Evolutionary conservation across 2,888 invertebrate species (phyloP), one percentile per base, ranked within the genome.

Genomic region (Caenorhabditis afra): DNA sequence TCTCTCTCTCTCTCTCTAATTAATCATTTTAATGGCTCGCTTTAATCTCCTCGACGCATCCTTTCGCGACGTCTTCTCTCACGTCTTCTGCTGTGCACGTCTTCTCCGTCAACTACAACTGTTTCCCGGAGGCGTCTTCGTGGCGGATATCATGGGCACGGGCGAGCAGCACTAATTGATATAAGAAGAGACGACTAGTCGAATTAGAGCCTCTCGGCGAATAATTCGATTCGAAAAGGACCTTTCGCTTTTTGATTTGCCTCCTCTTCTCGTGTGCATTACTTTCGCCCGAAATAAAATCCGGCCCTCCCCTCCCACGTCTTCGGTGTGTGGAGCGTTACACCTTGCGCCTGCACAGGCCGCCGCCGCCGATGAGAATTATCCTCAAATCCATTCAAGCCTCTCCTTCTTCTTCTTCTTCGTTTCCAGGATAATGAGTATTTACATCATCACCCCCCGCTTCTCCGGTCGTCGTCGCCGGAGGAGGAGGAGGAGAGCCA

Each of bases 201-300:
- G 66, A 66, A 66, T 66, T 55, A 66, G 65, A 55, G 65, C 39
- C 14, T 50, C 49, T 35, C 62, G 52, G 52, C 50, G 50, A 65
- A 65, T 66, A 66, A 66, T 66, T 66, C 55, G 65, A 66, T 66
- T 66, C 65, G 65, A 66, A 66, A 66, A 66, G 65, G 59, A 61
- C 70, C 23, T 55, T 52, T 47, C 37, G 29, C 62, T 53, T 37
- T n/a, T 39, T 23, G 18, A 12, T 20, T 47, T 50, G 12, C 18
- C 35, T 59, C 41, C 12, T 23, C 14, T 50, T 37, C 23, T 29
- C n/a, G n/a, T n/a, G n/a, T n/a, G n/a, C n/a, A n/a, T n/a, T n/a
- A n/a, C n/a, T 29, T 3, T n/a, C 29, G 16, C 11, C 14, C 52
- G 11, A 52, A 29, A 29, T 12, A n/a, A 45, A 8, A 35, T 23